Evolutionary conservation across 2,797 vertebrate species (phyloP).

Genomic region (Gymnocypris eckloni): DNA sequence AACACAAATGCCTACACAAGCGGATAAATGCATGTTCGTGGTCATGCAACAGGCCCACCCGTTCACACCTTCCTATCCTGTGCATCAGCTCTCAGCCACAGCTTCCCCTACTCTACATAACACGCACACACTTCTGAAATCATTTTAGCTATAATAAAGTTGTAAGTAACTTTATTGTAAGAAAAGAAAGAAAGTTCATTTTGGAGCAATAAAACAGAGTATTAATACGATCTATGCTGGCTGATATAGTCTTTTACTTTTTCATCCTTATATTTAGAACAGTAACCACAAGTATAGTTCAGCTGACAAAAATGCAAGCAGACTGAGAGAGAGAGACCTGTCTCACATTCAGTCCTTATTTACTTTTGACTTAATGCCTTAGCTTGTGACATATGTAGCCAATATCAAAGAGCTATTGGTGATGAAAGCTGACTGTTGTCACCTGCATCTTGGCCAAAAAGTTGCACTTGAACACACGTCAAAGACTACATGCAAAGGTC

Average conservation of each 20-base stretch:
- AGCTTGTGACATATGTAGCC: not conserved
- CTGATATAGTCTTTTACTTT: not conserved
- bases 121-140: not conserved
- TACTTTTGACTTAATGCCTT: not conserved
- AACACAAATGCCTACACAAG: constrained; percentile 12
- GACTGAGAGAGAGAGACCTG: not conserved
- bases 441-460: not conserved
- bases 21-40: not conserved
- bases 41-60: not conserved
- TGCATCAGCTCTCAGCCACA: constrained; percentile 15
- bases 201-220: not conserved
- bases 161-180: not conserved
- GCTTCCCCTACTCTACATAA: not conserved
- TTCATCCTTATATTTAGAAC: not conserved
- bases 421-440: not conserved
- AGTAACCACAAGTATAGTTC: not conserved
- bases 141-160: not conserved
- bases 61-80: constrained; percentile 17
- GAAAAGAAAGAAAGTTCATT: not conserved
- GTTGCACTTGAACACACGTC: not conserved
- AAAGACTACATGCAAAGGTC: not conserved
- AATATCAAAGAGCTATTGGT: not conserved
- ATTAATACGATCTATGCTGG: not conserved
- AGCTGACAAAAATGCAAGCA: not conserved
- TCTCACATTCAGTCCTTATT: not conserved